Conservation (phyloP, 2,888 invertebrate species). For the Graphium colonna region DNA sequence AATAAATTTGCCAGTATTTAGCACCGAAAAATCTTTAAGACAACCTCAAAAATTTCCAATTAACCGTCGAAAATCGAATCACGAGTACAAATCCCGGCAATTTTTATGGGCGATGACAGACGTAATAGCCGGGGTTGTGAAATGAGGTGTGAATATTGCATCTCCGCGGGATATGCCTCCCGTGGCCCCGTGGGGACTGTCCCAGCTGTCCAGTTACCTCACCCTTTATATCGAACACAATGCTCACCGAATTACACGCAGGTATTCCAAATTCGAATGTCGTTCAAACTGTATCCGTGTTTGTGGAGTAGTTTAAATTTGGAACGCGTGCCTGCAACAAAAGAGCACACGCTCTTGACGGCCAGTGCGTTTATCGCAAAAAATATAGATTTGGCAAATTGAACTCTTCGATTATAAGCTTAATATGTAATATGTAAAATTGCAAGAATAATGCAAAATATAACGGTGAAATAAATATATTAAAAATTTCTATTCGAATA, state of each 20-base stretch:
- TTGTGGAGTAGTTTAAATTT: conserved; percentile 44
- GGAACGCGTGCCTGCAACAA: conserved; percentile 38
- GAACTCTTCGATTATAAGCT: no score
- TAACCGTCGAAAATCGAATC: conserved; percentile 8
- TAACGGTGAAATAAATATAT: no score
- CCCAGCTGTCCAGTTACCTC: conserved; percentile 56
- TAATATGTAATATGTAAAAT: no score
- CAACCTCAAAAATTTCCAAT: no score
- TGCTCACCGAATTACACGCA: conserved; percentile 59
- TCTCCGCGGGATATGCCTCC: conserved; percentile 57
- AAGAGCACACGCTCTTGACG: background rate
- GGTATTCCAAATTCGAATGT: conserved; percentile 48
- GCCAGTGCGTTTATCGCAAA: no score
- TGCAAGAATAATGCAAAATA: no score
- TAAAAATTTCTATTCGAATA: no score
- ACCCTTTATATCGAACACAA: conserved; percentile 57
- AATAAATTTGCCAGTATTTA: no score
- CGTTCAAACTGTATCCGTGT: conserved; percentile 31
- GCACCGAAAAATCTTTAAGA: no score
- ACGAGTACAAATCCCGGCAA: conserved; percentile 1
- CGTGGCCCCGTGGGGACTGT: conserved; percentile 49
- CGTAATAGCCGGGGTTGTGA: conserved; percentile 66
- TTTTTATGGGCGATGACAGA: conserved; percentile 53
- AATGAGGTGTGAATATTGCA: conserved; percentile 79
- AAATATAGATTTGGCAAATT: no score